Base-by-base conservation (phyloP, 2,113 vertebrate species). In the Syngnathoides biaculeatus region DNA sequence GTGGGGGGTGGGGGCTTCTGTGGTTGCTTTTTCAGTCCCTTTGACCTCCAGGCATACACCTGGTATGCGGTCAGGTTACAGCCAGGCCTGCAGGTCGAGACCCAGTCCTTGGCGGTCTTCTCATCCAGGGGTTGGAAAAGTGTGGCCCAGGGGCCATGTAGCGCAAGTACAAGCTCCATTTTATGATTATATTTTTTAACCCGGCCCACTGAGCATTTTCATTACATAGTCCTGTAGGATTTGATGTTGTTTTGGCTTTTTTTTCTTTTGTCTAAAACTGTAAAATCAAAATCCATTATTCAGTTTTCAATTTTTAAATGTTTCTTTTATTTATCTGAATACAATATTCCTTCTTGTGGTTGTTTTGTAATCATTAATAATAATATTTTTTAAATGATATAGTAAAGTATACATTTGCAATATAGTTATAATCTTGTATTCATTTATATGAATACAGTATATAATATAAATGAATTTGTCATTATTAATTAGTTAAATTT, bases 31-130 rank as follows among this genome's bases (percentile, higher is more conserved):
- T 84, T 86, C 90, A 92, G 90, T 78, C 89, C 84, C 84, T 90
- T 88, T 94, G 94, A 95, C 96, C 94, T 89, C 84, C 89, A 94
- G 95, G 94, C 94, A 95, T 88, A 93, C 97, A 98, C 96, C 97
- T 98, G 96, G 94, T 91, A 89, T 75, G 66, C 91, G 94, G 92
- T 99, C 94, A 93, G 92, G 91, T 98, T 98, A 94, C 96, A 92
- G 84, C 89, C 86, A 87, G 83, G 86, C 87, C 91, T 83, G 58
- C 80, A 86, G 95, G 95, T 96, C 95, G 96, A 91, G 94, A 94
- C 93, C 94, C 89, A 84, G 90, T 84, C 86, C 90, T 91, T 91
- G 91, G 91, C 89, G 93, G 89, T 86, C 75, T 84, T 68, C 85
- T 91, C 92, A 92, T 93, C 91, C 88, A 17, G 3, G 55, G 26